Base-by-base conservation (phyloP, 2,113 vertebrate genomes). In the Notiomystis cincta region DNA sequence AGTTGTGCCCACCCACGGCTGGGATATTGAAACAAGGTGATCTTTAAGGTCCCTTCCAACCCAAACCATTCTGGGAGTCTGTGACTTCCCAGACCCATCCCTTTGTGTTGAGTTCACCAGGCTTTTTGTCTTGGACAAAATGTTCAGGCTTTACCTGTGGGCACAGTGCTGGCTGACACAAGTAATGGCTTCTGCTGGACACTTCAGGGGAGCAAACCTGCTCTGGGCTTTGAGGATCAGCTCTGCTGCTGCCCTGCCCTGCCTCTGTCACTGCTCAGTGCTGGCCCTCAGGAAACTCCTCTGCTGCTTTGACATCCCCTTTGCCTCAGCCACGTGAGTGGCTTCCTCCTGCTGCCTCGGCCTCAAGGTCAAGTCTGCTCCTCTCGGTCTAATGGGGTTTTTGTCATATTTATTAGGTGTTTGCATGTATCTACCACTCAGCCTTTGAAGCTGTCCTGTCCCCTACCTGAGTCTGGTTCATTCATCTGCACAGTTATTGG, bases 331-430 rank as follows among this genome's bases (percentile, higher is more conserved):
- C 42, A 54, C 0, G 0, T 38, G 31, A 84, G 33, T 35, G 56
- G 51, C 66, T 90, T 90, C 83, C 81, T 90, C 37, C 45, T 64
- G n/a, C 54, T 82, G 82, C 71, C 51, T 77, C 2, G 0, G 62
- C 51, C 58, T 48, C 92, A 78, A 94, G 95, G 79, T 92, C 93
- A 86, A 58, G 33, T 66, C 1, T 0, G 48, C 30, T 88, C 3
- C 48, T 89, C 86, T 66, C 25, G 54, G 22, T 56, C 64, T 96
- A 93, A 92, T 85, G 81, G 73, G 6, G 0, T 40, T 94, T 95
- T 85, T 80, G 62, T 86, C 73, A 73, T 80, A 61, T 93, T 94
- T 95, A 89, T 95, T 95, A 87, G 78, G 89, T 94, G 91, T 64
- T 93, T 53, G 76, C 0, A 2, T 53, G 18, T 47, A 31, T 48